Evolutionary conservation across 2,113 vertebrate genomes (phyloP).

Genomic region (Balaeniceps rex): DNA sequence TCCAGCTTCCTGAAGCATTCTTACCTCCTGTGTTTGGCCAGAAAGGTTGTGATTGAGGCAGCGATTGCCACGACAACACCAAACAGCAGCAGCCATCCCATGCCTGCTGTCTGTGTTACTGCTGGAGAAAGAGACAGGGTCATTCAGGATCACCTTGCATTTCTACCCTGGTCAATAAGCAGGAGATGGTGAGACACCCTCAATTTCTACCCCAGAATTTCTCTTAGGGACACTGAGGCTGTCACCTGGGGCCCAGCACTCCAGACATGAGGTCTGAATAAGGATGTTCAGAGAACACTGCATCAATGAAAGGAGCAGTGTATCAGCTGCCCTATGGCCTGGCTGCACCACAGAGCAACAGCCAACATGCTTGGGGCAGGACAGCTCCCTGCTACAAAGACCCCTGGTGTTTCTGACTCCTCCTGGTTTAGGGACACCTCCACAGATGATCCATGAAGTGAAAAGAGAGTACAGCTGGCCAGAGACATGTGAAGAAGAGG

Average conservation of each 20-base stretch:
- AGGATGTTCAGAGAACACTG: background rate
- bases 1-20: background rate
- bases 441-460: background rate
- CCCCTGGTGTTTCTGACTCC: background rate
- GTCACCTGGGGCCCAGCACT: background rate
- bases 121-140: background rate
- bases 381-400: background rate
- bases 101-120: background rate
- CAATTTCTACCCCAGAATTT: background rate
- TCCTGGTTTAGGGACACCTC: background rate
- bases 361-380: background rate
- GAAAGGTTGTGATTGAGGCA: slow-evolving; percentile 8
- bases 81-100: slow-evolving; percentile 24
- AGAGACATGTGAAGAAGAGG: background rate
- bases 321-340: background rate
- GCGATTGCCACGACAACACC: background rate
- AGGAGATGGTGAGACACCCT: background rate
- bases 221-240: background rate
- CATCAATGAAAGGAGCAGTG: background rate
- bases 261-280: background rate
- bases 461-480: background rate
- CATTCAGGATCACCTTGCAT: background rate
- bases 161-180: background rate
- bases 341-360: background rate
- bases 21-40: slow-evolving; percentile 55